Conservation (phyloP, 2,797 vertebrate species). For the Diglossa cyanea region DNA sequence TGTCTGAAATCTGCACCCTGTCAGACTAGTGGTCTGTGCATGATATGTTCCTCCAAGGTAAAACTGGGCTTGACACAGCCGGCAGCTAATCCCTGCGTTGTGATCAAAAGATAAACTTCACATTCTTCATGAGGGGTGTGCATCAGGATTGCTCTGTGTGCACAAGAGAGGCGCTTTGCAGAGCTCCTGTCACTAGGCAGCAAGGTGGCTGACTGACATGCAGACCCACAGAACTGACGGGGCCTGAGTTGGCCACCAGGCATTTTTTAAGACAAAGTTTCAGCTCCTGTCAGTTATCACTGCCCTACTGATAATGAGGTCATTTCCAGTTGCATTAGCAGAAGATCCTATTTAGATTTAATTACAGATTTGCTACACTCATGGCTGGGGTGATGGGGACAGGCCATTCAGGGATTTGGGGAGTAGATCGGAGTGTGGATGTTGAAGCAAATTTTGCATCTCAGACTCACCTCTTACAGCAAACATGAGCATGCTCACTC, state of each 20-base stretch:
- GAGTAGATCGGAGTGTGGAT: background rate
- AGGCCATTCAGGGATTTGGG: background rate
- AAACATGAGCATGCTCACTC: background rate
- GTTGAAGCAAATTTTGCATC: background rate
- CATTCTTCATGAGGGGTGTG: background rate
- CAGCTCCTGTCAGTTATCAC: background rate
- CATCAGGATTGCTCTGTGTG: background rate
- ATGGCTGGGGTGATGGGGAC: background rate
- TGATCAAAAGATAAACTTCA: background rate
- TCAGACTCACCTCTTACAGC: background rate
- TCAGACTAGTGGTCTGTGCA: background rate
- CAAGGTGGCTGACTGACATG: background rate
- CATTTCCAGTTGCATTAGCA: background rate
- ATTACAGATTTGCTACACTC: background rate
- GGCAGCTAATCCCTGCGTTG: background rate
- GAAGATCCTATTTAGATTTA: conserved; percentile 18
- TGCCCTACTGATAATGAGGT: background rate
- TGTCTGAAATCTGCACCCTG: background rate
- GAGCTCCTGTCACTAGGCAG: background rate
- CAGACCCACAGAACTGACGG: background rate
- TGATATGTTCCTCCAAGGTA: background rate
- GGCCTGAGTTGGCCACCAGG: background rate
- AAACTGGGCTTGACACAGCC: background rate
- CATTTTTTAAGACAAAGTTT: background rate
- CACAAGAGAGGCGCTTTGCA: background rate